These are phyloP conservation scores for Podabrus alpinus DNA, from an alignment of 2,888 invertebrate species.

Conservation along the genomic window DNA sequence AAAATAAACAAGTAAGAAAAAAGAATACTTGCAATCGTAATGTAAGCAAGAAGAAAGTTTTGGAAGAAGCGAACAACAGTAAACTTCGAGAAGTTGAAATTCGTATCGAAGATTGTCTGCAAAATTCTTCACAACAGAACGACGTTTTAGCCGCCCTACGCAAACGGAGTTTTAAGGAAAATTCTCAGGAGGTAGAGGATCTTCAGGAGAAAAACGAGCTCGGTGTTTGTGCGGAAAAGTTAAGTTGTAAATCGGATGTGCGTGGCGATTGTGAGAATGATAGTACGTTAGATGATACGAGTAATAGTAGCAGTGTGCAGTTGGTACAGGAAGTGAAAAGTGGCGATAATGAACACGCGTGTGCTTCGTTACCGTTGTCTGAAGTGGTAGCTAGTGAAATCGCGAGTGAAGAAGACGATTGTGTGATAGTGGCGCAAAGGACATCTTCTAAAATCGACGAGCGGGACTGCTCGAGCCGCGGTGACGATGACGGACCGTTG, in stretches of 20 bases:
- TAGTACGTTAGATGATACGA: constrained; percentile 42
- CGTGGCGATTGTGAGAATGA: constrained; percentile 32
- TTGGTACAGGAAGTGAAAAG: constrained; percentile 38
- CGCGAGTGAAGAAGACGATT: constrained; percentile 65
- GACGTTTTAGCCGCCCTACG: constrained; percentile 43
- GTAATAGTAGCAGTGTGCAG: constrained; percentile 43
- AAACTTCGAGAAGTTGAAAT: constrained; percentile 54
- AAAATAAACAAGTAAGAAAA: constrained; percentile 47
- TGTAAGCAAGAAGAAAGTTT: constrained; percentile 52
- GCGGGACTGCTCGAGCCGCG: constrained; percentile 53
- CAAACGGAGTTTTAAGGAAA: constrained; percentile 38
- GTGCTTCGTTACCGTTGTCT: constrained; percentile 36
- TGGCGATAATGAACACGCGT: constrained; percentile 42
- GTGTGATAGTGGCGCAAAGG: constrained; percentile 63
- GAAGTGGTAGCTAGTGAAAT: constrained; percentile 49
- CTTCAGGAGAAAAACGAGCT: constrained; percentile 6
- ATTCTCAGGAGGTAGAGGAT: constrained; percentile 23
- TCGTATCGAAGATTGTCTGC: constrained; percentile 54
- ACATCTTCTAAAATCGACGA: constrained; percentile 44
- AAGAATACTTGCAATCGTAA: constrained; percentile 47
- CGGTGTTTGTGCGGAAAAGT: constrained; percentile 6
- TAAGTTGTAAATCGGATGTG: constrained; percentile 14
- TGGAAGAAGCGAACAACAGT: constrained; percentile 55
- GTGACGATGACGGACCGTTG: constrained; percentile 57
- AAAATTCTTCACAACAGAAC: constrained; percentile 40